phyloP scores from a whole-genome alignment of 2,113 vertebrate species.

The Charadrius vociferus region DNA sequence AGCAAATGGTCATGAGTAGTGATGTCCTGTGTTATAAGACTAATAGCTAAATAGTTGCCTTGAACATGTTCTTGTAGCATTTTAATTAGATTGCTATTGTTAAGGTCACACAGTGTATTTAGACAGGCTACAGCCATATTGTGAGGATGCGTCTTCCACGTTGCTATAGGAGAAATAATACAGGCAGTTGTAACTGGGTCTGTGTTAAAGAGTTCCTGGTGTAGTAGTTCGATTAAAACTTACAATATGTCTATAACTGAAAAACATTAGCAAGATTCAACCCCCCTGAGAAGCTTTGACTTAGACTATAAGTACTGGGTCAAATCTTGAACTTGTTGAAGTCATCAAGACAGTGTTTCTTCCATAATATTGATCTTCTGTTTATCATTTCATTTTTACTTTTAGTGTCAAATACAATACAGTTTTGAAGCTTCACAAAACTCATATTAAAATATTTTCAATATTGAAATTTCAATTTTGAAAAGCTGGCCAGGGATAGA shows the following conservation, averaged over 20 bases:
- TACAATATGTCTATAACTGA: neutral
- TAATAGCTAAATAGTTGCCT: neutral
- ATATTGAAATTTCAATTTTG: neutral
- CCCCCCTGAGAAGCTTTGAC: neutral
- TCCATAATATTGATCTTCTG: neutral
- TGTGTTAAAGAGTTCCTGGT: neutral
- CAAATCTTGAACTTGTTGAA: neutral
- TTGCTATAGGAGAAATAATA: neutral
- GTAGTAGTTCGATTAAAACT: neutral
- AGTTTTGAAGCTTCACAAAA: neutral
- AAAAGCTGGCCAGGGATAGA: neutral
- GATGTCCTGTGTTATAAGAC: neutral
- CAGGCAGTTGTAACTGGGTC: neutral
- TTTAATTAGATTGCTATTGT: neutral
- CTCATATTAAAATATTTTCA: neutral
- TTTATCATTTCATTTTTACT: neutral
- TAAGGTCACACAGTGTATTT: neutral
- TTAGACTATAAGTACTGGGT: neutral
- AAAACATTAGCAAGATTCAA: neutral
- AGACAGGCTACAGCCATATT: neutral
- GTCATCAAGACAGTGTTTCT: neutral
- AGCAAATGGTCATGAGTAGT: neutral
- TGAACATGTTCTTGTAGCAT: neutral
- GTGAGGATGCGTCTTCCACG: neutral
- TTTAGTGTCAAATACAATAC: neutral